Conservation (phyloP, 2,797 vertebrate genomes). For the Mallotus villosus region DNA sequence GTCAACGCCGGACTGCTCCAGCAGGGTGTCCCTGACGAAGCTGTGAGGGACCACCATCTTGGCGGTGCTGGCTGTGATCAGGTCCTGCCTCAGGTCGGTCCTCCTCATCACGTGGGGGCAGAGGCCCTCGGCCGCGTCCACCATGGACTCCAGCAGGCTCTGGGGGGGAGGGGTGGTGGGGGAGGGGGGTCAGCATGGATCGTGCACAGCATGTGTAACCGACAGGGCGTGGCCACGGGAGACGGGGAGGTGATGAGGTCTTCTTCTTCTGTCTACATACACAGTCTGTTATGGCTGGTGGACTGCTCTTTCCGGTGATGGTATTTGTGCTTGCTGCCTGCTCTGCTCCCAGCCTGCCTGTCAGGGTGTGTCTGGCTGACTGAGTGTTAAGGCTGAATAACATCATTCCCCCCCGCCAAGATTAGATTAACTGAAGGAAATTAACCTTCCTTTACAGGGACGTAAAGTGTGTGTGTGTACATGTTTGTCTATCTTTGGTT, state of each 20-base stretch:
- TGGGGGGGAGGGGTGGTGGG: slow-evolving; percentile 43
- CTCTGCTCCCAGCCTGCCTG: no score
- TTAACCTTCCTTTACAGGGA: slow-evolving; percentile 1
- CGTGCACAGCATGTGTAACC: not conserved
- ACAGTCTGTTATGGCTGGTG: no score
- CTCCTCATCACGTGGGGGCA: slow-evolving; percentile 94
- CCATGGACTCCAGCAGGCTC: slow-evolving; percentile 90
- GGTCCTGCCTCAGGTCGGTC: slow-evolving; percentile 84
- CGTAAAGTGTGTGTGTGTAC: not conserved
- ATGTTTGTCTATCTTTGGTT: not conserved
- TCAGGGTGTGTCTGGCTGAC: no score
- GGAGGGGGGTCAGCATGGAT: not conserved
- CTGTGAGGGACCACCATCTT: slow-evolving; percentile 91
- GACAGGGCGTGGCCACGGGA: no score
- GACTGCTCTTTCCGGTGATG: no score
- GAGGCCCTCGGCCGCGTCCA: slow-evolving; percentile 87
- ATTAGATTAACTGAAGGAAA: not conserved
- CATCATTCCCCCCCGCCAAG: not conserved
- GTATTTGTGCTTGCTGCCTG: no score
- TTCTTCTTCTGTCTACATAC: no score
- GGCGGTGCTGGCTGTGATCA: slow-evolving; percentile 86
- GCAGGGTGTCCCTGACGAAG: slow-evolving; percentile 91
- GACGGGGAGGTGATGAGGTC: no score
- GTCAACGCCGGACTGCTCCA: slow-evolving; percentile 95
- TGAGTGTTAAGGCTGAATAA: not conserved